These are phyloP conservation scores for Sebastes paucispinis DNA, from an alignment of 2,797 vertebrate species.

Conservation along the genomic window DNA sequence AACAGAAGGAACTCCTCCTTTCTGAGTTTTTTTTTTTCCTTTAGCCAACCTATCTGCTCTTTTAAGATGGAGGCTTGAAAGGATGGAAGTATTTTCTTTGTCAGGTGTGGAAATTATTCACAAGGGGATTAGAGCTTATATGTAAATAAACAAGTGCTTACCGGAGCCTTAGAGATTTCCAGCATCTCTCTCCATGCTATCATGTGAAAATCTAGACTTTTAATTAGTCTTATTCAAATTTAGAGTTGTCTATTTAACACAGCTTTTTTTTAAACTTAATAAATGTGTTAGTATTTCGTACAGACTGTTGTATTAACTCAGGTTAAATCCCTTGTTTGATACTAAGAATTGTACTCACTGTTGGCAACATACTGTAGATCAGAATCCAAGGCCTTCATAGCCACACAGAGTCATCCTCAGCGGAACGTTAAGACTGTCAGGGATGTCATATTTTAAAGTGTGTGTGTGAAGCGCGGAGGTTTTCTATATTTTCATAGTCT, in stretches of 20 bases:
- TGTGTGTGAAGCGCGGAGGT: constrained; percentile 2
- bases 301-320: constrained; percentile 76
- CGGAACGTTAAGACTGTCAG: constrained; percentile 26
- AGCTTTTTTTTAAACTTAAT: constrained; percentile 48
- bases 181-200: constrained; percentile 47
- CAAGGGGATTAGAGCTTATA: constrained; percentile 48
- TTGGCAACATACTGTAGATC: constrained; percentile 57
- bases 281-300: constrained; percentile 62
- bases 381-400: constrained; percentile 44
- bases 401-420: constrained; percentile 24
- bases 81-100: constrained; percentile 8
- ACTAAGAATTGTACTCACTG: constrained; percentile 41
- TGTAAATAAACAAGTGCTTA: constrained; percentile 67
- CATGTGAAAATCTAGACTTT: constrained; percentile 37
- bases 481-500: constrained; percentile 29
- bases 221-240: constrained; percentile 34
- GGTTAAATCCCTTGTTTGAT: constrained; percentile 67
- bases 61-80: constrained; percentile 20
- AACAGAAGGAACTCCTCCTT: constrained; percentile 14
- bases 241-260: constrained; percentile 45
- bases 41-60: constrained; percentile 24
- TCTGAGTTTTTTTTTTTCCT: constrained; percentile 14
- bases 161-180: constrained; percentile 50
- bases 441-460: constrained; percentile 18
- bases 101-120: constrained; percentile 26